Percentiles rank a stretch among this genome's conserved stretches.
Evolutionary conservation across 2,797 vertebrate species (phyloP).

Genomic region (Spheniscus humboldti): DNA sequence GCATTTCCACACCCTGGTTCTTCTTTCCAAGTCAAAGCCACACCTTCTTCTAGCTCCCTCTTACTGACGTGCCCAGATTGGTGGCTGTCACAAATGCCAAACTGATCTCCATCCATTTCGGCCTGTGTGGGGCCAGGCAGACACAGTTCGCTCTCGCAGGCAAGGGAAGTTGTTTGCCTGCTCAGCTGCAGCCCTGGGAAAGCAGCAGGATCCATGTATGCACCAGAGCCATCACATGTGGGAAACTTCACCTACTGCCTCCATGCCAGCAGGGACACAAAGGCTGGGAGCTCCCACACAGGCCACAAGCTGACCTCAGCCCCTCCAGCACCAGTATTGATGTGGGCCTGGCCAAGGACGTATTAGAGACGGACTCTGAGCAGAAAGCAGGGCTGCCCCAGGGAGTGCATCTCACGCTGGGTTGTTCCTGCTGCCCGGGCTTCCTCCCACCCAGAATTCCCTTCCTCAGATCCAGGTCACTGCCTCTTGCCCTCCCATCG

Average conservation of each 20-base stretch:
- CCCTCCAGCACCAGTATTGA: not conserved
- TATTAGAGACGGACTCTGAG: not conserved
- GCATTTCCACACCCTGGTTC: not conserved
- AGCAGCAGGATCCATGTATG: not conserved
- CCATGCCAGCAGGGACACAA: fast-evolving
- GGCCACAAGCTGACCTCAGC: not conserved
- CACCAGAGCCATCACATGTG: not conserved
- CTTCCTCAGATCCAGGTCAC: slow-evolving; percentile 70
- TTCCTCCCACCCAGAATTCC: slow-evolving; percentile 1
- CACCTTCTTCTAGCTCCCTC: not conserved
- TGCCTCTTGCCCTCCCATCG: slow-evolving; percentile 62
- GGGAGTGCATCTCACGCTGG: not conserved
- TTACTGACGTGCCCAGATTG: not conserved
- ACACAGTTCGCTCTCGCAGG: fast-evolving
- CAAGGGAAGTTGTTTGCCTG: not conserved
- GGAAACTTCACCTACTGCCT: not conserved
- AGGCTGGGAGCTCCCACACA: not conserved
- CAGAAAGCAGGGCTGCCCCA: not conserved
- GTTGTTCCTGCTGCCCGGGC: not conserved
- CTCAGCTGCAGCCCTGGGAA: not conserved
- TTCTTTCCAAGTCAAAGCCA: not conserved
- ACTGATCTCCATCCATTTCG: not conserved
- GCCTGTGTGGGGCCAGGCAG: not conserved
- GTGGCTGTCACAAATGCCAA: not conserved
- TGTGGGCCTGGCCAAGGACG: fast-evolving